Evolutionary conservation across 30 jellyfish, hydroid and myxozoan genomes (phyloP), one percentile per base, ranked within the genome.

Genomic region (Aurelia coerulea): DNA sequence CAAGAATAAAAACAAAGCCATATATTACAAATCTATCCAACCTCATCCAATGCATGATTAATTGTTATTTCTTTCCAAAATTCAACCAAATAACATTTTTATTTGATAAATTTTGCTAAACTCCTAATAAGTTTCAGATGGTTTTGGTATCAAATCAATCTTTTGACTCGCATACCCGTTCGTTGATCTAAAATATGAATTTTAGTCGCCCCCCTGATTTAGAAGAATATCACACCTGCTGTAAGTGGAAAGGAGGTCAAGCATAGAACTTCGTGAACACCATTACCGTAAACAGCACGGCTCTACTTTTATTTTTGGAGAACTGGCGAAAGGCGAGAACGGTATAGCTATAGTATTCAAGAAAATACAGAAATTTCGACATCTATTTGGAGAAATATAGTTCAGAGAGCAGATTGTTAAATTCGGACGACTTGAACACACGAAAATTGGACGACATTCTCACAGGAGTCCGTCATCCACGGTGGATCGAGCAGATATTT

Each of bases 181-280:
- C 69, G 89, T 79, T 62, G 87, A 37, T 59, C 73, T 62, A 50
- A 56, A 63, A 15, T 62, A 35, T 52, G 19, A 19, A 39, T 66
- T 15, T 62, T 34, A n/a, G 62, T 42, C 62, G 80, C 72, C 72
- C 89, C 89, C 89, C 80, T 60, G 89, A 71, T 31, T 77, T 15
- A 13, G 74, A 79, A 79, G 72, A 79, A 79, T 79, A 74, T 58
- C 62, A 51, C 71, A 79, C 89, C 89, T 79, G 89, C 67, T 79
- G 66, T 50, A 46, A 66, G 74, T 31, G 39, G 70, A 37, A n/a
- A 66, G 68, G 80, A 79, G 89, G 89, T 79, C 89, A 79, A 79
- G 89, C 88, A 66, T 79, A 66, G 39, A 79, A 32, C 89, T 75
- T 33, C 71, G 56, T 46, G 56, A 46, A 46, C 56, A 46, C 56